These are phyloP conservation scores for Priocnemis perturbator DNA, from an alignment of 2,888 invertebrate genomes.

Conservation along the genomic window DNA sequence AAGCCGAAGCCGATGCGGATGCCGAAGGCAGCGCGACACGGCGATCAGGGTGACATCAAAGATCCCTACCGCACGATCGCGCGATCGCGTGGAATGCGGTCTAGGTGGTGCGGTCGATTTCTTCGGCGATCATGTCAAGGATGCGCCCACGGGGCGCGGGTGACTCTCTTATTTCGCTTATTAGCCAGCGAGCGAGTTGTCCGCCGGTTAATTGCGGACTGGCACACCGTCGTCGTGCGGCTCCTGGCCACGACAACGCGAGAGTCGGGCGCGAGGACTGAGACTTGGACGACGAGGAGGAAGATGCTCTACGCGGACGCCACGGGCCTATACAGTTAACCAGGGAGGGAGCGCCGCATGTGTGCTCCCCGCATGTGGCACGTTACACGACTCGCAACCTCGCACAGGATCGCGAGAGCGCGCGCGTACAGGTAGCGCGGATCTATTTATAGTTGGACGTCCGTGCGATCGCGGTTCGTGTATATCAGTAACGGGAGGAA, in stretches of 20 bases:
- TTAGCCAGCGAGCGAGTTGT: constrained; percentile 61
- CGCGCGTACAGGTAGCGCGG: constrained; percentile 67
- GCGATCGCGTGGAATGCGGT: constrained; percentile 50
- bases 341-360: constrained; percentile 23
- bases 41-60: neutral
- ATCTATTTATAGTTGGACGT: constrained; percentile 69
- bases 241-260: constrained; percentile 41
- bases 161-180: constrained; percentile 63
- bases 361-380: constrained; percentile 46
- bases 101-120: constrained; percentile 48
- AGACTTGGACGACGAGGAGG: neutral
- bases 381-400: constrained; percentile 23
- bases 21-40: no score
- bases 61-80: neutral
- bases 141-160: constrained; percentile 49
- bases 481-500: constrained; percentile 8
- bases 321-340: constrained; percentile 63
- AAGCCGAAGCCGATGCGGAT: constrained; percentile 12
- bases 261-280: constrained; percentile 9
- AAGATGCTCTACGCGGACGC: neutral
- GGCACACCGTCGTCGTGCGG: no score
- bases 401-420: constrained; percentile 1
- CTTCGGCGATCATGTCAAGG: constrained; percentile 52
- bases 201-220: constrained; percentile 70
- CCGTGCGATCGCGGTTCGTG: constrained; percentile 32